Percentiles rank a stretch among this genome's conserved stretches.
phyloP scores from a whole-genome alignment of 1,140 invertebrate species.

The Apis laboriosa region DNA sequence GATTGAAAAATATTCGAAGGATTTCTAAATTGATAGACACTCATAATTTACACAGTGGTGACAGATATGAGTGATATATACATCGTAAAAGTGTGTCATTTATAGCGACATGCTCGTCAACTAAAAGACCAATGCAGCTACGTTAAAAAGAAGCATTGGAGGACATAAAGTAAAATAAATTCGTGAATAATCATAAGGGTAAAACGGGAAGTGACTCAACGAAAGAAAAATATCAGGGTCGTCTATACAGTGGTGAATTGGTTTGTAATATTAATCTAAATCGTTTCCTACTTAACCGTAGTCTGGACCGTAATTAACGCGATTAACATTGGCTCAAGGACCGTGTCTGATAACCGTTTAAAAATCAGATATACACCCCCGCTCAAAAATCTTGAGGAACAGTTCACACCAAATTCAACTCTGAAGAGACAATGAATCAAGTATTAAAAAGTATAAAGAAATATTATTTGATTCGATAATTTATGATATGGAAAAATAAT shows the following conservation, averaged over 20 bases:
- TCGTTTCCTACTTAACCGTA: slow-evolving; percentile 66
- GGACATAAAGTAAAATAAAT: slow-evolving; percentile 16
- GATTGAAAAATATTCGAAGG: not conserved
- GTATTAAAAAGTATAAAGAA: too few relatives aligned
- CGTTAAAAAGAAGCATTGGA: slow-evolving; percentile 63
- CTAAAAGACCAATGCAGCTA: slow-evolving; percentile 31
- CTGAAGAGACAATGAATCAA: too few relatives aligned
- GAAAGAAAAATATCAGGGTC: slow-evolving; percentile 10
- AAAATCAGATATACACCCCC: not conserved
- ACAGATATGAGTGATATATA: not conserved
- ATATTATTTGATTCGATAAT: too few relatives aligned
- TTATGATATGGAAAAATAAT: too few relatives aligned
- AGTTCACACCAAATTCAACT: too few relatives aligned
- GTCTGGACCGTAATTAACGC: slow-evolving; percentile 64
- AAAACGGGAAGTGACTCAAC: not conserved
- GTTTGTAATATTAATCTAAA: slow-evolving; percentile 37
- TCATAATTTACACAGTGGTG: not conserved
- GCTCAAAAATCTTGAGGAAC: too few relatives aligned
- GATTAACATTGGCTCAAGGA: slow-evolving; percentile 49
- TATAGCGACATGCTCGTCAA: slow-evolving; percentile 46
- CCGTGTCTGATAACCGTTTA: not conserved
- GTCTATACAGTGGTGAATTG: slow-evolving; percentile 19
- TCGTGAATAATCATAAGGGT: slow-evolving; percentile 1
- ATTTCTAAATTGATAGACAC: not conserved
- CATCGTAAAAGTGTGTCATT: not conserved